Percentiles rank a stretch among this genome's conserved stretches.
Conservation (phyloP, 2,797 vertebrate genomes). For the Corythornis leucogaster region DNA sequence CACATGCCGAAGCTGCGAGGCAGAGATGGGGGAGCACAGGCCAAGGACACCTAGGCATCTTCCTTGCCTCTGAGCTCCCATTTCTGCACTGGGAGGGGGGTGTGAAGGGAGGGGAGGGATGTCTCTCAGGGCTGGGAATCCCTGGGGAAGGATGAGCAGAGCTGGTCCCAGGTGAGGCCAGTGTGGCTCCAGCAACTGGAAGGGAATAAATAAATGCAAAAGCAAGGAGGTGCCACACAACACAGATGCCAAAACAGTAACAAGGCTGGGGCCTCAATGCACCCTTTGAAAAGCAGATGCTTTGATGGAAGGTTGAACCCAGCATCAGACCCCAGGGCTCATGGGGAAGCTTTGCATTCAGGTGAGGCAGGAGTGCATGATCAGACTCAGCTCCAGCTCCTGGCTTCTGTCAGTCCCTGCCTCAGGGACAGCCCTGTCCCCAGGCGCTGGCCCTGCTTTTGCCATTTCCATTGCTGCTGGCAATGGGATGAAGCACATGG, state of each 20-base stretch:
- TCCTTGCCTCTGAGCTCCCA: rapidly evolving
- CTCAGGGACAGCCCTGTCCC: not conserved
- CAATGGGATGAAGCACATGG: not conserved
- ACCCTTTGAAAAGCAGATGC: not conserved
- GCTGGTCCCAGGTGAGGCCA: not conserved
- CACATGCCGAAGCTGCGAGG: rapidly evolving
- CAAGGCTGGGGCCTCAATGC: not conserved
- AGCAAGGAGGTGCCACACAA: not conserved
- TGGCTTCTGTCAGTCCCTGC: not conserved
- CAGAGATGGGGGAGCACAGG: not conserved
- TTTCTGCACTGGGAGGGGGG: not conserved
- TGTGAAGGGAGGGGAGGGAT: no score
- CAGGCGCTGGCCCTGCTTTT: not conserved
- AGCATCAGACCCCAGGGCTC: not conserved
- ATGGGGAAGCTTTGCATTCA: rapidly evolving
- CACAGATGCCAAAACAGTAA: not conserved
- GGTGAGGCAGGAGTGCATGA: not conserved
- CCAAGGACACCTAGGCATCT: not conserved
- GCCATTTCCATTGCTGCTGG: not conserved
- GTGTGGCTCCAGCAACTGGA: rapidly evolving
- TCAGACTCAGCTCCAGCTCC: not conserved
- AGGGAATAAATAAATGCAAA: not conserved
- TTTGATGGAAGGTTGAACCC: not conserved
- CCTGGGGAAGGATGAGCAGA: not conserved
- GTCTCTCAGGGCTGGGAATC: not conserved